Conservation (phyloP, 2,888 invertebrate species). For the Perithous albicinctus region DNA sequence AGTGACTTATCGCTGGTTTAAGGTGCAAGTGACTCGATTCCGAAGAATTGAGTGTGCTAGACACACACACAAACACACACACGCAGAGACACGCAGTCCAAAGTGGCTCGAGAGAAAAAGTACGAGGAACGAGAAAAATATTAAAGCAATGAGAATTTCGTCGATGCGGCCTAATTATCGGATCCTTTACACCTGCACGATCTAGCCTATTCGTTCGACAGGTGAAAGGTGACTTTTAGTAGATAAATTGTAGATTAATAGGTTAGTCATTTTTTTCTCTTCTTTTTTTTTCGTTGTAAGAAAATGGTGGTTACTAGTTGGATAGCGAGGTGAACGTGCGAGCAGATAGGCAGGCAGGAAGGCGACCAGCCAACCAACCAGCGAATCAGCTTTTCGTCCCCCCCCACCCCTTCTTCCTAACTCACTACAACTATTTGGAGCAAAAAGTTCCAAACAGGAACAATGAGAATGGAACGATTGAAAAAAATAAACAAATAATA, state of each 20-base stretch:
- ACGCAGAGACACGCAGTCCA: constrained; percentile 12
- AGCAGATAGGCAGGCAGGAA: constrained; percentile 13
- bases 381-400: background rate
- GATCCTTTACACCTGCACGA: constrained; percentile 35
- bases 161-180: background rate
- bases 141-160: background rate
- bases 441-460: constrained; percentile 25
- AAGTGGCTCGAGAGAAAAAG: constrained; percentile 22
- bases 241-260: constrained; percentile 25
- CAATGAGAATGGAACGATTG: constrained; percentile 17
- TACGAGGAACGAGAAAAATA: constrained; percentile 15
- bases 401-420: background rate
- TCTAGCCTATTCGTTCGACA: constrained; percentile 41
- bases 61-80: no score
- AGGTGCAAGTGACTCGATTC: constrained; percentile 44
- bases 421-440: constrained; percentile 14
- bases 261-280: constrained; percentile 8
- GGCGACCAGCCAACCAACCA: constrained; percentile 6
- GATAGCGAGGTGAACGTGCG: background rate
- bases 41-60: constrained; percentile 44
- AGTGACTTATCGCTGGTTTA: constrained; percentile 41
- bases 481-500: constrained; percentile 1
- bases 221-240: constrained; percentile 58
- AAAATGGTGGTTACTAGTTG: background rate
- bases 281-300: constrained; percentile 7